Conservation (phyloP, 2,888 invertebrate species). For the Thysanoteuthis rhombus region DNA sequence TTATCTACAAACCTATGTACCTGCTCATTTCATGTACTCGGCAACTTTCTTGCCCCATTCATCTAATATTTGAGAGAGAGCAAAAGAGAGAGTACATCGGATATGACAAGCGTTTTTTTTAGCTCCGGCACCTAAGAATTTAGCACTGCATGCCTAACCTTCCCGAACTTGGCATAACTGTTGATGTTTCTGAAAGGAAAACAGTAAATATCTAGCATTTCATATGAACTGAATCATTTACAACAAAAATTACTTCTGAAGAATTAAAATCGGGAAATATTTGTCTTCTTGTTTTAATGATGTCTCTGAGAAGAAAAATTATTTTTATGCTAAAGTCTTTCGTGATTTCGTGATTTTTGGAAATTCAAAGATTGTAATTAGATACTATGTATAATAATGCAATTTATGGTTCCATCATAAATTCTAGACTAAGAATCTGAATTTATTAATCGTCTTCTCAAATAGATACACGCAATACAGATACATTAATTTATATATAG, state of each 20-base stretch:
- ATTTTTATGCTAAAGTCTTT: not conserved
- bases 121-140: no score
- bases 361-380: not conserved
- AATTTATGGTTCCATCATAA: not conserved
- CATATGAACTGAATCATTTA: not conserved
- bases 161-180: not conserved
- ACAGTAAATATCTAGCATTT: not conserved
- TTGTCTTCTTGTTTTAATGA: not conserved
- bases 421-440: not conserved
- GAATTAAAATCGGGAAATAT: not conserved
- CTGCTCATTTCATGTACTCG: no score
- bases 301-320: not conserved
- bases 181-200: not conserved
- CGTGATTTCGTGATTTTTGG: not conserved
- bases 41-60: no score
- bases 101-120: no score
- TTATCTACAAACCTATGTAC: no score
- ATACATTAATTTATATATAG: no score
- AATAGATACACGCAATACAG: no score
- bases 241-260: not conserved
- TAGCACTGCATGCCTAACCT: no score
- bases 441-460: no score
- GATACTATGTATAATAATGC: not conserved
- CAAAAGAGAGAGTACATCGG: no score
- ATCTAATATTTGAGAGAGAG: no score